Base-by-base conservation (phyloP, 2,888 invertebrate genomes). In the Cordilura impudica region DNA sequence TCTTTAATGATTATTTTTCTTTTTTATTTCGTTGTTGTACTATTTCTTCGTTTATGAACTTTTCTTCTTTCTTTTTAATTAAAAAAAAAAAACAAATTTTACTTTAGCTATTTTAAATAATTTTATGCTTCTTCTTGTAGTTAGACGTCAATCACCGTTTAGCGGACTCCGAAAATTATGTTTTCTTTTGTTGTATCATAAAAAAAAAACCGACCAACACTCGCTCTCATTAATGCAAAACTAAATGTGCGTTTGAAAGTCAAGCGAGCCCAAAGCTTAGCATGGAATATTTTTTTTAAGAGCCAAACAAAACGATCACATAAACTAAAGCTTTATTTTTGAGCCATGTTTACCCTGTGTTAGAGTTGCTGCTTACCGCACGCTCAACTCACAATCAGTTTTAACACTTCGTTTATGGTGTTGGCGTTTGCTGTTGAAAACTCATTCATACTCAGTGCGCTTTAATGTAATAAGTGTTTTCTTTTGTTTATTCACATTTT, bases 141-240 rank as follows among this genome's bases (percentile, higher is more conserved):
- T 35, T 35, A 35, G 10, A n/a, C 35, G 35, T 39, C 35, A 39
- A 12, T 39, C 35, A 39, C 2, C 35, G n/a, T 39, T 39, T 39
- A 39, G 35, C n/a, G 35, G n/a, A n/a, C n/a, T 39, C 49, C 49
- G 49, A 56, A 56, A 54, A 35, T 58, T 58, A 21, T 35, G 26
- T 16, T 29, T 65, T 29, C 39, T 31, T 54, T 54, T 39, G 16
- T 2, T 29, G 31, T 49, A 2, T 58, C 18, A 2, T 26, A 60
- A 6, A 10, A 35, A 18, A 54, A 56, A 66, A 31, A 31, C 10
- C 73, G 53, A 78, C 83, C 81, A 83, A 81, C 83, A 82, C 86
- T 85, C 87, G 86, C 87, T 88, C 88, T 88, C 88, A 87, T 87
- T 88, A 87, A 89, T 87, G 87, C 84, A 85, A 86, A 88, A 88